Conservation (phyloP, 1,140 invertebrate species). For the Aphelinus certus region DNA sequence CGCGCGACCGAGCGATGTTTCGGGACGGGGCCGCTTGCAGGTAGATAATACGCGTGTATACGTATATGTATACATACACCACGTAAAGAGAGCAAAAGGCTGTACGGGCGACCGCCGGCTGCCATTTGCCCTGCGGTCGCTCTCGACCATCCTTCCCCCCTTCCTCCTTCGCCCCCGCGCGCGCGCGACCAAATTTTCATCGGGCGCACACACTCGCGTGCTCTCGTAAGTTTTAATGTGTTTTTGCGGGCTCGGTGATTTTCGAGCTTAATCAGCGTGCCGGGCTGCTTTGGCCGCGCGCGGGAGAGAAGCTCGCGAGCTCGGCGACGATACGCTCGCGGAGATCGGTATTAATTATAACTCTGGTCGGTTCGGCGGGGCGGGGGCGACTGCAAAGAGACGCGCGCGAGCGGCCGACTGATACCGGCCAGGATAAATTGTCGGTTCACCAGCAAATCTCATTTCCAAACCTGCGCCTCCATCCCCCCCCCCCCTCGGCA, state of each 20-base stretch:
- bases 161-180: slow-evolving; percentile 55
- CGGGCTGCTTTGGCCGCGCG: slow-evolving; percentile 49
- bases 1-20: slow-evolving; percentile 54
- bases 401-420: slow-evolving; percentile 51
- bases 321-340: not conserved
- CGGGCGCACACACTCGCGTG: slow-evolving; percentile 43
- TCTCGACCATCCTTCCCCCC: too few relatives aligned
- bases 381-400: slow-evolving; percentile 55
- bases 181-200: slow-evolving; percentile 63
- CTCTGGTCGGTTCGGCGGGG: slow-evolving; percentile 57
- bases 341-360: slow-evolving; percentile 64
- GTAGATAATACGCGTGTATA: not conserved
- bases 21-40: slow-evolving; percentile 25
- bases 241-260: slow-evolving; percentile 66
- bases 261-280: slow-evolving; percentile 64
- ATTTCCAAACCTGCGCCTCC: slow-evolving; percentile 59
- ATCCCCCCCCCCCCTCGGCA: slow-evolving; percentile 43
- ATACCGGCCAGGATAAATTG: slow-evolving; percentile 63
- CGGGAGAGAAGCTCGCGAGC: slow-evolving; percentile 7
- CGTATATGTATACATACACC: too few relatives aligned
- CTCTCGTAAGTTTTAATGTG: slow-evolving; percentile 67
- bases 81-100: slow-evolving; percentile 38
- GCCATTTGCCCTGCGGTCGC: slow-evolving; percentile 64
- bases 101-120: slow-evolving; percentile 52
- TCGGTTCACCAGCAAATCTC: slow-evolving; percentile 67